These are phyloP conservation scores for Antheraea pernyi DNA, from an alignment of 1,140 invertebrate species.

Conservation along the genomic window DNA sequence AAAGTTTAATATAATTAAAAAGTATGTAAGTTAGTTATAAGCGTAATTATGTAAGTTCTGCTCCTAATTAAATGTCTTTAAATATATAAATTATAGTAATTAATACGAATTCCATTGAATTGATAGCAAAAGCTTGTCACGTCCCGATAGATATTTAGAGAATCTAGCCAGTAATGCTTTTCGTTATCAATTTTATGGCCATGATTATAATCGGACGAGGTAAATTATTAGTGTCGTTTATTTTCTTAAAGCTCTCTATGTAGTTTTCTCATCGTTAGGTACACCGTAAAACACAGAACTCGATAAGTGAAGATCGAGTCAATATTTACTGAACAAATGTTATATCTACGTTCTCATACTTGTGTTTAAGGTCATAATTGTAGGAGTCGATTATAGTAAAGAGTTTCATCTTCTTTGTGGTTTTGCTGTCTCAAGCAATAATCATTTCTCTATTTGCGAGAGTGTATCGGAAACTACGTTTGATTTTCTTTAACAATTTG, in stretches of 20 bases:
- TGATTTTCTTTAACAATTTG: too few relatives aligned
- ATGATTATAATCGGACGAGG: background rate
- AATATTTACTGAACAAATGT: background rate
- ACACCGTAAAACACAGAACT: background rate
- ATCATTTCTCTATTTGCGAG: too few relatives aligned
- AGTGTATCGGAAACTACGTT: too few relatives aligned
- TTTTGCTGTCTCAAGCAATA: too few relatives aligned
- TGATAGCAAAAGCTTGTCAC: background rate
- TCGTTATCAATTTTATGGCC: background rate
- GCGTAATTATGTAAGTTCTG: background rate
- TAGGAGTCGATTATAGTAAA: too few relatives aligned
- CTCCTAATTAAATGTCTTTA: background rate
- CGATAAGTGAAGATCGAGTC: background rate
- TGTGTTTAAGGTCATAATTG: too few relatives aligned
- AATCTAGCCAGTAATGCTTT: background rate
- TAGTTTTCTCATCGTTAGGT: background rate
- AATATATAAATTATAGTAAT: background rate
- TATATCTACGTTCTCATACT: background rate
- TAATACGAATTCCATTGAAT: background rate
- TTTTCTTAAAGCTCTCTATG: background rate
- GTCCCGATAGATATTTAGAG: background rate
- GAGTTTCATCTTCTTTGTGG: too few relatives aligned
- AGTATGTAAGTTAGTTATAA: too few relatives aligned
- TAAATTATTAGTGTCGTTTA: background rate
- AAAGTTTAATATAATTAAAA: too few relatives aligned